A percentile compares a stretch with the other conserved stretches of the same genome.
These are phyloP conservation scores for Ephydatia muelleri DNA, from an alignment of 37 sponge, comb jelly and placozoan genomes.

Conservation along the genomic window DNA sequence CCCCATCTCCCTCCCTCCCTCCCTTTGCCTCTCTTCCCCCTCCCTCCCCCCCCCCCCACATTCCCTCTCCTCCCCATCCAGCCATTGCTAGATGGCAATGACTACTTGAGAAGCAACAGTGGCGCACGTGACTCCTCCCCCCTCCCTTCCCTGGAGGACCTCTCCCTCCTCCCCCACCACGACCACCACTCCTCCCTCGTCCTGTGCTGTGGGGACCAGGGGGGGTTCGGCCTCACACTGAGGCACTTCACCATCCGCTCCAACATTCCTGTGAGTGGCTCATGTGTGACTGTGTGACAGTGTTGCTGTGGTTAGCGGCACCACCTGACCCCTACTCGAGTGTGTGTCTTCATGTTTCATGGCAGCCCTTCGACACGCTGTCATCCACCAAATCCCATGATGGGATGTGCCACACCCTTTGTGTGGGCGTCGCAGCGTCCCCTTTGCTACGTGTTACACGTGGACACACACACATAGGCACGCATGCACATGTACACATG, in stretches of 20 bases:
- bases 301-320: too few relatives aligned
- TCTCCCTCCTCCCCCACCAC: conserved; percentile 1
- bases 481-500: neutral
- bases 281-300: too few relatives aligned
- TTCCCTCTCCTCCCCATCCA: neutral
- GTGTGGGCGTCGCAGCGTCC: too few relatives aligned
- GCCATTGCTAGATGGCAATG: neutral
- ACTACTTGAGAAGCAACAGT: neutral
- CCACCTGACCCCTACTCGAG: too few relatives aligned
- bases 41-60: neutral
- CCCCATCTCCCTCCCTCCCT: neutral
- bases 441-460: too few relatives aligned
- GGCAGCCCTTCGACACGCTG: too few relatives aligned
- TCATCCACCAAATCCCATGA: too few relatives aligned
- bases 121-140: neutral
- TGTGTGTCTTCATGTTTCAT: too few relatives aligned
- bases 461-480: neutral
- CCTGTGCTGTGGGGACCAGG: conserved; percentile 16
- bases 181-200: conserved; percentile 42
- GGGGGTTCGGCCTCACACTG: conserved; percentile 57
- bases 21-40: conserved; percentile 5
- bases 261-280: conserved; percentile 37
- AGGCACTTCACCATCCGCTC: conserved; percentile 64
- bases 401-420: too few relatives aligned
- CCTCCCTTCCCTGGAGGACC: conserved; percentile 20